Evolutionary conservation across 2,113 vertebrate species (phyloP), one percentile per base, ranked within the genome.

Genomic region (Loxodonta africana): DNA sequence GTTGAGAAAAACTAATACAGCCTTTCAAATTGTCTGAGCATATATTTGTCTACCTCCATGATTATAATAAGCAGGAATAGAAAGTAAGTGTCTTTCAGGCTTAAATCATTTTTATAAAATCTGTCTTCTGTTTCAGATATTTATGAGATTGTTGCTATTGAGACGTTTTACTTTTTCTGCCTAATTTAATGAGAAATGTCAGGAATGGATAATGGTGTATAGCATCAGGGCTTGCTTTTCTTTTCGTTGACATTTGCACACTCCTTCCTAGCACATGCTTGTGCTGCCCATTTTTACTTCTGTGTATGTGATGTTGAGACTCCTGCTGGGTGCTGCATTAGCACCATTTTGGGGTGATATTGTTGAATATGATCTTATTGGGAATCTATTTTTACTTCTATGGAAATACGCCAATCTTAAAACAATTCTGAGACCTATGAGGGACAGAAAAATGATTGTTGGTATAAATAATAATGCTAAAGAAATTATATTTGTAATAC

Each of bases 261-360:
- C 78, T 80, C 82, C 86, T 97, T 97, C 88, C 93, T 96, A 96
- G 95, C 28, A 53, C 96, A 60, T 98, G 97, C 99, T 99, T 99
- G 98, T 97, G 98, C 96, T 99, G 98, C 98, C 99, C 98, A 87
- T 99, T 99, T 99, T 99, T 98, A 98, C 98, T 99, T 98, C 98
- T 97, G 83, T 98, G 97, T 98, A 98, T 5, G 82, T 97, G 98
- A 97, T 98, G 97, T 98, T 98, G 98, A 98, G 98, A 97, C 98
- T 99, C 99, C 98, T 99, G 99, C 99, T 99, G 99, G 97, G 99
- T 99, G 98, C 98, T 98, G 98, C 97, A 98, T 99, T 99, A 99
- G 99, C 99, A 99, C 99, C 99, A 99, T 99, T 99, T 99, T 98
- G 98, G 98, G 98, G 99, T 99, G 99, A 99, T 99, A 99, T 98